phyloP scores from a whole-genome alignment of 2,797 vertebrate genomes.

The Paedocypris micromegethes region DNA sequence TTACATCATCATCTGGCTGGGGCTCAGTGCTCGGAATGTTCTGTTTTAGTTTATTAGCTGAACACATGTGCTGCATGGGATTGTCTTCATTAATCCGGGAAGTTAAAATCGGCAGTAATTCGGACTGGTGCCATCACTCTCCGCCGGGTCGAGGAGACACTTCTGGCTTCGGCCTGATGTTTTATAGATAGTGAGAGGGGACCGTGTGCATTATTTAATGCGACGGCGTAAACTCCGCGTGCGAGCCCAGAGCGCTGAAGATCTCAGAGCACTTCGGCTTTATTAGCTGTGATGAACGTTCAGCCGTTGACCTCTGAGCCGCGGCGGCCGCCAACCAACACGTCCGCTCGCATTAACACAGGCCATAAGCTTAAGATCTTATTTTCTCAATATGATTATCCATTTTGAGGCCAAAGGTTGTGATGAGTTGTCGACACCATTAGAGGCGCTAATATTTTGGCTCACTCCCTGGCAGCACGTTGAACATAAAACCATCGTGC shows the following conservation, averaged over 20 bases:
- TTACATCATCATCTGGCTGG: no score
- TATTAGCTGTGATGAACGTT: conserved; percentile 31
- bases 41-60: no score
- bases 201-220: conserved; percentile 31
- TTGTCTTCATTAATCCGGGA: conserved; percentile 44
- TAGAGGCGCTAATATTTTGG: no score
- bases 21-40: no score
- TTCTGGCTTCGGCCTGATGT: conserved; percentile 7
- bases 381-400: conserved; percentile 1
- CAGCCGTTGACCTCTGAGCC: conserved; percentile 2
- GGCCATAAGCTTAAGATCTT: conserved; percentile 8
- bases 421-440: conserved; percentile 1
- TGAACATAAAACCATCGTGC: background rate
- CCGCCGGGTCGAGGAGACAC: conserved; percentile 1
- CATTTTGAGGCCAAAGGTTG: conserved; percentile 1
- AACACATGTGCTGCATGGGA: no score
- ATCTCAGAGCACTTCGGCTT: conserved; percentile 21
- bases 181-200: conserved; percentile 8
- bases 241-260: background rate
- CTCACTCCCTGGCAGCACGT: no score
- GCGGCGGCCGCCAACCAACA: conserved; percentile 19
- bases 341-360: conserved; percentile 17
- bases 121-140: no score
- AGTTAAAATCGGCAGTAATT: conserved; percentile 15
- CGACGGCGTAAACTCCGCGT: background rate